Evolutionary conservation across 2,113 vertebrate species (phyloP).

Genomic region (Chaetura pelagica): DNA sequence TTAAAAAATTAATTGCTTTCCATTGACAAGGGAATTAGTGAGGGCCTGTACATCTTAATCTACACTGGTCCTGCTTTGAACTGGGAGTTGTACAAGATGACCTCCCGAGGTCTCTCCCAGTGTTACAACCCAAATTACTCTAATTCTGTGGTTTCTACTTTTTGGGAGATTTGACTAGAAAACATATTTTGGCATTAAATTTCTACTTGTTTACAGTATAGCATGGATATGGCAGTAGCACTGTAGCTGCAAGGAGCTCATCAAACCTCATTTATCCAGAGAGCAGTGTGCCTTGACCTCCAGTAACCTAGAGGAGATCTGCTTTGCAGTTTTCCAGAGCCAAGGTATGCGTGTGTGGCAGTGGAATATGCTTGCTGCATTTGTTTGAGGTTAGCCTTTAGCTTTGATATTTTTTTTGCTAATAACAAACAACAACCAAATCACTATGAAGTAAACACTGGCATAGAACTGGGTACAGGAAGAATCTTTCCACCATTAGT

Average conservation of each 20-base stretch:
- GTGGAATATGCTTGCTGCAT: neutral
- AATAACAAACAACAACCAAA: neutral
- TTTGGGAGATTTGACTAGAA: neutral
- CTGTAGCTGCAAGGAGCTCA: neutral
- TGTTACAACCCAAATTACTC: neutral
- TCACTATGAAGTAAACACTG: neutral
- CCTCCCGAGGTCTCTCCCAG: neutral
- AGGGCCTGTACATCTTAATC: neutral
- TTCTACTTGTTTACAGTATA: neutral
- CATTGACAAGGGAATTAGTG: neutral
- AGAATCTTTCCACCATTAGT: neutral
- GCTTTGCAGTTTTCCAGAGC: neutral
- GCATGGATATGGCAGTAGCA: neutral
- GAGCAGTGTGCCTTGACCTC: neutral
- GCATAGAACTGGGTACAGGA: neutral
- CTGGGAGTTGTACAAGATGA: neutral
- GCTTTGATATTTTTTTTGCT: neutral
- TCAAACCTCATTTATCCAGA: neutral
- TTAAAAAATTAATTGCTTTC: neutral
- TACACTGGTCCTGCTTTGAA: neutral
- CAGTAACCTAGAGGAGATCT: neutral
- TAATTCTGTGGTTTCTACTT: neutral
- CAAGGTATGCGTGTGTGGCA: neutral
- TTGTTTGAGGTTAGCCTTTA: neutral
- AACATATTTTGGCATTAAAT: neutral